Percentiles rank a stretch among this genome's conserved stretches.
Evolutionary conservation across 1,140 invertebrate species (phyloP).

Genomic region (Batillaria attramentaria): DNA sequence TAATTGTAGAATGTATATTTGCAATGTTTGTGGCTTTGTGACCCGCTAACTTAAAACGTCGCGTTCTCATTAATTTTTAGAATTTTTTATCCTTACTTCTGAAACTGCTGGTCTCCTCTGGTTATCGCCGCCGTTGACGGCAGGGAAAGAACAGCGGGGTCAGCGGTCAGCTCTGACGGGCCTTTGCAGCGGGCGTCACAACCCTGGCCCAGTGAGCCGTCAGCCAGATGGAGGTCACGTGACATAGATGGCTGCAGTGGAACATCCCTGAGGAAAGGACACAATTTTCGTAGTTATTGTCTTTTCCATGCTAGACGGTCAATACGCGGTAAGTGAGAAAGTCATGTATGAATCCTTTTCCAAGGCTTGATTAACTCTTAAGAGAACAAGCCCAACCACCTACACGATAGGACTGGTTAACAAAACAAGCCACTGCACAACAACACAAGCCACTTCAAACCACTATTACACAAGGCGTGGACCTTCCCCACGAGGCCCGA

Average conservation of each 20-base stretch:
- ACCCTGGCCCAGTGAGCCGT: neutral
- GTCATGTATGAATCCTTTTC: too few relatives aligned
- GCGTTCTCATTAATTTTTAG: neutral
- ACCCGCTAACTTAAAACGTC: neutral
- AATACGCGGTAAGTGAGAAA: too few relatives aligned
- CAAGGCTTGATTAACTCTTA: too few relatives aligned
- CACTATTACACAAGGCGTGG: too few relatives aligned
- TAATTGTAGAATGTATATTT: neutral
- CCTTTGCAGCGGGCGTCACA: constrained; percentile 22
- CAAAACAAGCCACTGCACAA: too few relatives aligned
- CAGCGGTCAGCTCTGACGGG: neutral
- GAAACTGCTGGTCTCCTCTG: neutral
- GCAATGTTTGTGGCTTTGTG: neutral
- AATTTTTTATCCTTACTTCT: neutral
- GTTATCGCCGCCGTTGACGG: neutral
- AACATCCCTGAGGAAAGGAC: neutral
- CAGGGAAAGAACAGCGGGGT: neutral
- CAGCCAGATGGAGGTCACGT: neutral
- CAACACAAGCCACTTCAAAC: too few relatives aligned
- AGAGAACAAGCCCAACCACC: too few relatives aligned
- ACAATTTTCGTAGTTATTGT: neutral
- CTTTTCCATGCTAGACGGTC: too few relatives aligned
- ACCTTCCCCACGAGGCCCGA: too few relatives aligned
- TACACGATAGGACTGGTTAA: too few relatives aligned
- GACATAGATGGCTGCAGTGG: constrained; percentile 5